A percentile compares a stretch with the other conserved stretches of the same genome.
Evolutionary conservation across 2,888 invertebrate species (phyloP).

Genomic region (Hyposoter dolosus): DNA sequence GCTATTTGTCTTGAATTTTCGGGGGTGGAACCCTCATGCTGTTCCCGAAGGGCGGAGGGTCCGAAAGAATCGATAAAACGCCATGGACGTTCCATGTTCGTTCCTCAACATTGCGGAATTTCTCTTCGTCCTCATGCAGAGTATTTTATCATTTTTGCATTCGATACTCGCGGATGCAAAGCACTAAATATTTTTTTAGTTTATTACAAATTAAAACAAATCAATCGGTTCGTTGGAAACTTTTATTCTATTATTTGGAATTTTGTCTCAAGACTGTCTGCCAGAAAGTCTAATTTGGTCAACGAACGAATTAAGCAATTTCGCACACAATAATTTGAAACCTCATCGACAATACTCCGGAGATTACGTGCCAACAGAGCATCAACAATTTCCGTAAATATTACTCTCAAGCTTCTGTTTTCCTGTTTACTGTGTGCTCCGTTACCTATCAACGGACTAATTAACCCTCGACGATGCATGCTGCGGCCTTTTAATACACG

Average conservation of each 20-base stretch:
- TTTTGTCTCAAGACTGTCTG: no score
- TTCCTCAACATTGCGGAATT: not conserved
- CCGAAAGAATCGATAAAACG: slow-evolving; percentile 3
- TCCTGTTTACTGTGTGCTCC: slow-evolving; percentile 40
- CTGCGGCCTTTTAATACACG: not conserved
- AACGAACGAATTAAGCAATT: not conserved
- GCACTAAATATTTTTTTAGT: not conserved
- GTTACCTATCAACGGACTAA: slow-evolving; percentile 25
- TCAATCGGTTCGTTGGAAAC: no score
- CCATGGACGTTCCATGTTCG: not conserved
- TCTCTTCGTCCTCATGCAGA: not conserved
- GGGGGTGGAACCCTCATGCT: slow-evolving; percentile 39
- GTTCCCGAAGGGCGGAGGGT: not conserved
- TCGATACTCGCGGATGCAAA: not conserved
- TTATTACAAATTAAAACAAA: not conserved
- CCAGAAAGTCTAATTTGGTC: not conserved
- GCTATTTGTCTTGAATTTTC: slow-evolving; percentile 30
- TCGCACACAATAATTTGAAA: not conserved
- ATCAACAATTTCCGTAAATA: not conserved
- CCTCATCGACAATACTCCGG: not conserved
- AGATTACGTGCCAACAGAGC: not conserved
- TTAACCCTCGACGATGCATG: not conserved
- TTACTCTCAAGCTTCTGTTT: slow-evolving; percentile 31
- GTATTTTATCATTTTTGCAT: not conserved
- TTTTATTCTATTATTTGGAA: no score